A percentile compares a stretch with the other conserved stretches of the same genome.
Conservation (phyloP, 1,140 invertebrate species). For the Glossosoma conforme region DNA sequence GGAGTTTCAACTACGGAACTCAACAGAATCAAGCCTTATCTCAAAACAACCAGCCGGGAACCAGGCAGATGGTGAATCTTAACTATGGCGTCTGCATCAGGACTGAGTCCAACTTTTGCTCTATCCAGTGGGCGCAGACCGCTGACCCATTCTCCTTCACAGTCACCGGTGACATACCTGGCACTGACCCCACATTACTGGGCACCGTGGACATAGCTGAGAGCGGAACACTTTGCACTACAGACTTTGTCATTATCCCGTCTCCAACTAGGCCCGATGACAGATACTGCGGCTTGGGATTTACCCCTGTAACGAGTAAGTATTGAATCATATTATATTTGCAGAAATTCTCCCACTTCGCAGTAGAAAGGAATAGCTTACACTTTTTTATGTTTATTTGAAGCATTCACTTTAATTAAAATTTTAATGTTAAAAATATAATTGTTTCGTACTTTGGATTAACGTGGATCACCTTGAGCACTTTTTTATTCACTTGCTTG, state of each 20-base stretch:
- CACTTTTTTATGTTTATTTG: background rate
- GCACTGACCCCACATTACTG: constrained; percentile 50
- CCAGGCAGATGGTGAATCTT: constrained; percentile 65
- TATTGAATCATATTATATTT: constrained; percentile 18
- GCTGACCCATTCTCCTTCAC: constrained; percentile 60
- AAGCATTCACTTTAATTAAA: background rate
- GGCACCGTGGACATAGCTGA: constrained; percentile 48
- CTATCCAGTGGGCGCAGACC: constrained; percentile 58
- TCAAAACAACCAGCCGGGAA: constrained; percentile 48
- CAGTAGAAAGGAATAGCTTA: no score
- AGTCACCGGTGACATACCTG: constrained; percentile 60
- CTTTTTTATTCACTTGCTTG: no score
- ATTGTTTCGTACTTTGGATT: background rate
- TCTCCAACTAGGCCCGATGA: constrained; percentile 53
- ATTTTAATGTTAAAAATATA: background rate
- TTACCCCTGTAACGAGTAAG: constrained; percentile 61
- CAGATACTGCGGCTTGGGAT: constrained; percentile 68
- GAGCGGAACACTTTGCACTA: constrained; percentile 55
- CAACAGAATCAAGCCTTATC: constrained; percentile 47
- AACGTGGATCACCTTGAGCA: no score
- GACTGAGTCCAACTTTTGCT: constrained; percentile 62
- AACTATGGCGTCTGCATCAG: constrained; percentile 72
- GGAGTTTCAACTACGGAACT: constrained; percentile 71
- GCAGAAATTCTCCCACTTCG: background rate
- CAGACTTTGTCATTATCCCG: constrained; percentile 71